Evolutionary conservation across 2,888 invertebrate species (phyloP), one percentile per base, ranked within the genome.

Genomic region (Sturmia bella): DNA sequence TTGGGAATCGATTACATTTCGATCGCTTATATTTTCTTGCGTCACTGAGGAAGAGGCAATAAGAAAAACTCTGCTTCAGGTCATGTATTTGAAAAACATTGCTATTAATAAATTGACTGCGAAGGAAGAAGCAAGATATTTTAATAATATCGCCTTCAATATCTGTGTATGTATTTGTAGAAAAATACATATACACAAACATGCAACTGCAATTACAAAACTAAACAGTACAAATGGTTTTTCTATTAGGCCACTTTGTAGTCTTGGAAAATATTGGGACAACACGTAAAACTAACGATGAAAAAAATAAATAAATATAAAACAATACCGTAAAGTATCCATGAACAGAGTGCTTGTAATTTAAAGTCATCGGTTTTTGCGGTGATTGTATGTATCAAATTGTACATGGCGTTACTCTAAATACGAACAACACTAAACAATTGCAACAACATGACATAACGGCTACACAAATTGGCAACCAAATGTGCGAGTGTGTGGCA

Each of bases 301-400:
- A 13, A 15, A 57, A 32, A 9, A 32, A n/a, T 27, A 54, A 48
- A 21, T 37, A 9, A 21, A 45, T 45, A 59, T 70, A 27, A 63
- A 32, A 70, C 43, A 57, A 15, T 15, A 45, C 6, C 12, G 11
- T 63, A 76, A 76, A 74, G 78, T 64, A 64, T 66, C 19, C 32
- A 54, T 17, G 37, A 15, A 63, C 43, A 50, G 68, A 61, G 54
- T 45, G 52, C 59, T 75, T 78, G 82, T 78, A 78, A 82, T 82
- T 82, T 82, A 78, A 82, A 82, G 82, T 78, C 82, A 78, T 75
- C 61, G 82, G 80, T 70, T 82, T 78, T 82, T 82, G 82, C 32
- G 82, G 82, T 75, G 64, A 75, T 75, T 78, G 59, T 56, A 45
- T 61, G 59, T 72, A 45, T 56, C 59, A 66, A 81, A 81, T 70